Percentiles rank a stretch among this genome's conserved stretches.
Evolutionary conservation across 92 coral and sea anemone genomes (phyloP).

Genomic region (Hydrozoanthus gracilis): DNA sequence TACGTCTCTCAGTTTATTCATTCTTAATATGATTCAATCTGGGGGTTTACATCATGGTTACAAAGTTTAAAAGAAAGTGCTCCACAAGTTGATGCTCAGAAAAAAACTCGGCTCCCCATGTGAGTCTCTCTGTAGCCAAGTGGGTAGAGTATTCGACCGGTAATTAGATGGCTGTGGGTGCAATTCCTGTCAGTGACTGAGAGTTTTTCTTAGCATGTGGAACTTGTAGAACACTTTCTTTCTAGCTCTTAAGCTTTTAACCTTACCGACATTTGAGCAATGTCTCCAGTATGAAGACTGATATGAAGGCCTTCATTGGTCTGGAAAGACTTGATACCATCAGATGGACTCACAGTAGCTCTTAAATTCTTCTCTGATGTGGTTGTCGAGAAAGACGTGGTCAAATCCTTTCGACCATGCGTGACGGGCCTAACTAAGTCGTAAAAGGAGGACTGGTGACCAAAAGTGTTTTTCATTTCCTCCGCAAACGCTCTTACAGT

Average conservation of each 20-base stretch:
- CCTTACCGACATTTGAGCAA: slow-evolving; percentile 16
- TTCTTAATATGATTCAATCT: no score
- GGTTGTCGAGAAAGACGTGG: neutral
- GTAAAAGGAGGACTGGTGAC: slow-evolving; percentile 20
- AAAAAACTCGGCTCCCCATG: no score
- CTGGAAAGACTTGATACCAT: neutral
- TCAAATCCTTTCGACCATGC: neutral
- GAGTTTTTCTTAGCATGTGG: no score
- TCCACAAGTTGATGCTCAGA: no score
- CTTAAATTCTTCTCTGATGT: neutral
- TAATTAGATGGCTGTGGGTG: no score
- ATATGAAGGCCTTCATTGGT: slow-evolving; percentile 10
- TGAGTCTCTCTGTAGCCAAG: no score
- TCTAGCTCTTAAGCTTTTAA: neutral
- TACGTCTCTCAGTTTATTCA: no score
- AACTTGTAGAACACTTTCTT: no score
- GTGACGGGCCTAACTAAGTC: neutral
- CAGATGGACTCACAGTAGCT: neutral
- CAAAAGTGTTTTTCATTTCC: slow-evolving; percentile 63
- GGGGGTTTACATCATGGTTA: no score
- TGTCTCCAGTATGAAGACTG: slow-evolving; percentile 16
- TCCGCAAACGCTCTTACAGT: slow-evolving; percentile 53
- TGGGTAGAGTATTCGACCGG: no score
- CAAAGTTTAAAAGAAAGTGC: no score
- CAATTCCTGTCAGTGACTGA: no score